A percentile compares a stretch with the other conserved stretches of the same genome.
These are phyloP conservation scores for Coryphaenoides rupestris DNA, from an alignment of 2,113 vertebrate species.

Conservation along the genomic window DNA sequence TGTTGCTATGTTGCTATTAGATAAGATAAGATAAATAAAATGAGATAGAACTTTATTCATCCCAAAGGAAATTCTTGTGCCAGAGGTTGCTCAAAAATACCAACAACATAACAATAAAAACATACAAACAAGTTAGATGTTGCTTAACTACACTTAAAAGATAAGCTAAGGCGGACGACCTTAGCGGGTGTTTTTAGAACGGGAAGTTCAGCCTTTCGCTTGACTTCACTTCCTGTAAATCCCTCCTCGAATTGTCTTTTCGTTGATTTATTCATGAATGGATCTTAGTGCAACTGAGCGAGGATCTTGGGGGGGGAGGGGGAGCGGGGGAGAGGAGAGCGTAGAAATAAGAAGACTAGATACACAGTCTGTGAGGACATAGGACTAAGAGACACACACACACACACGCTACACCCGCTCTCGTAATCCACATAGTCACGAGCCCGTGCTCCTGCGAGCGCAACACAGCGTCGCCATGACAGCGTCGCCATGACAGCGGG, in stretches of 20 bases:
- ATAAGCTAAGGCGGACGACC: background rate
- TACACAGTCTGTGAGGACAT: conserved; percentile 1
- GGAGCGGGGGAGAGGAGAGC: conserved; percentile 30
- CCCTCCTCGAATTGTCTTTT: background rate
- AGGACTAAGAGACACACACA: too few species aligned
- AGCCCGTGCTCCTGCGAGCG: conserved; percentile 40
- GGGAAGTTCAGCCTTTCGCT: too few species aligned
- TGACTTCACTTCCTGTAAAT: background rate
- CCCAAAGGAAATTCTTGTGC: too few species aligned
- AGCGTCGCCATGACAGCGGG: conserved; percentile 46
- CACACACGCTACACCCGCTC: conserved; percentile 14
- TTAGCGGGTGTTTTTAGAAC: too few species aligned
- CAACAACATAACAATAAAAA: background rate
- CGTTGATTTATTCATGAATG: background rate
- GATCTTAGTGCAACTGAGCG: conserved; percentile 16
- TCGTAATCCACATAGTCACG: conserved; percentile 48
- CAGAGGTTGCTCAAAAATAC: too few species aligned
- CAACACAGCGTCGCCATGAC: conserved; percentile 47
- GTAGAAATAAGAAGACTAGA: conserved; percentile 16
- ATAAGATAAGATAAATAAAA: background rate
- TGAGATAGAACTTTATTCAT: too few species aligned
- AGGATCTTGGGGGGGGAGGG: conserved; percentile 19
- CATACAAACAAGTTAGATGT: background rate
- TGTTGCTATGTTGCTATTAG: background rate
- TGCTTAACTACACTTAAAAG: background rate